Evolutionary conservation across 2,888 invertebrate species (phyloP).

Genomic region (Tipula helvola): DNA sequence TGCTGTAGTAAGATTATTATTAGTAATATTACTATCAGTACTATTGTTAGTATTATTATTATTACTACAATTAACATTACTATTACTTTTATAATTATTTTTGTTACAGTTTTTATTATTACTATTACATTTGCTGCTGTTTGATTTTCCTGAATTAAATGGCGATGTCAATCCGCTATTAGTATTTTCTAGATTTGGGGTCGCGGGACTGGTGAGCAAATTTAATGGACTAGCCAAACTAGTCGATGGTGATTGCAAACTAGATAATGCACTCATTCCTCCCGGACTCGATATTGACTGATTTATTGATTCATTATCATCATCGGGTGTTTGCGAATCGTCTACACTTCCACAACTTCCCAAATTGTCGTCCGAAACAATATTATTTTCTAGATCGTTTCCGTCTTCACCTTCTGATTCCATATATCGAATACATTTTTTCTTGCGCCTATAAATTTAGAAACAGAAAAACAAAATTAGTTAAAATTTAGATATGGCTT

Average conservation of each 20-base stretch:
- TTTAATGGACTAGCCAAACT: conserved; percentile 69
- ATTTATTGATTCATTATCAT: conserved; percentile 50
- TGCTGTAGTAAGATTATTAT: not conserved
- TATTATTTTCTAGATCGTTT: conserved; percentile 31
- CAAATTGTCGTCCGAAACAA: conserved; percentile 54
- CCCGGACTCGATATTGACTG: conserved; percentile 47
- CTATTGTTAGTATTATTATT: not conserved
- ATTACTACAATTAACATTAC: not conserved
- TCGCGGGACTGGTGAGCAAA: conserved; percentile 50
- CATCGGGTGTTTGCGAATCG: conserved; percentile 53
- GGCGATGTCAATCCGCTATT: not conserved
- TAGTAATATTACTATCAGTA: not conserved
- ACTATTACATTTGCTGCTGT: conserved; percentile 10
- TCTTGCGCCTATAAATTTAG: conserved; percentile 68
- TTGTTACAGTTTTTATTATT: not conserved
- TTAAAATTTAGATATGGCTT: not conserved
- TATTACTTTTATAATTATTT: not conserved
- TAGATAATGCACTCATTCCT: conserved; percentile 52
- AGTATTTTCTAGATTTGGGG: conserved; percentile 18
- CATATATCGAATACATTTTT: conserved; percentile 93
- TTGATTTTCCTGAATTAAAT: not conserved
- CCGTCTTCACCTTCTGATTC: conserved; percentile 62
- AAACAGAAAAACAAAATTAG: conserved; percentile 19
- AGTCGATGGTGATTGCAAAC: conserved; percentile 55
- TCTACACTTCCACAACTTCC: conserved; percentile 71